These are phyloP conservation scores for Leptinotarsa tumamoca DNA, from an alignment of 2,888 invertebrate genomes.

Conservation along the genomic window DNA sequence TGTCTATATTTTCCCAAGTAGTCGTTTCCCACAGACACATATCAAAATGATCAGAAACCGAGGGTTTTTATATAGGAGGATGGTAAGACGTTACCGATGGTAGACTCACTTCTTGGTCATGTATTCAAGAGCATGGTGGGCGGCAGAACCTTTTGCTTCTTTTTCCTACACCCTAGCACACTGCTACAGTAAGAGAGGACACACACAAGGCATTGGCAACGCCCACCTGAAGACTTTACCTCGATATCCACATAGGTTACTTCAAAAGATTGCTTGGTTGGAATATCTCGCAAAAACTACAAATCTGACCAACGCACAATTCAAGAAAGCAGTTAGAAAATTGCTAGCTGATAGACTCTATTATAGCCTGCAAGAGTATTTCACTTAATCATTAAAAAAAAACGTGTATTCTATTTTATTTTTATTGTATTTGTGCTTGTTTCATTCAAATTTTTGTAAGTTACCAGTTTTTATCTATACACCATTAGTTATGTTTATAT, in stretches of 20 bases:
- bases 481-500: too few relatives aligned
- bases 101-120: slow-evolving; percentile 89
- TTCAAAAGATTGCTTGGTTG: slow-evolving; percentile 90
- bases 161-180: slow-evolving; percentile 90
- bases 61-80: slow-evolving; percentile 5
- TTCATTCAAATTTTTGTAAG: too few relatives aligned
- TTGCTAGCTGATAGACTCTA: too few relatives aligned
- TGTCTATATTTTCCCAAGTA: slow-evolving; percentile 1
- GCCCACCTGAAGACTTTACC: slow-evolving; percentile 85
- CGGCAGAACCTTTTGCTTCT: slow-evolving; percentile 90
- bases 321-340: too few relatives aligned
- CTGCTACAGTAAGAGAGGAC: slow-evolving; percentile 92
- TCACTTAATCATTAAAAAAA: too few relatives aligned
- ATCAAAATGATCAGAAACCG: slow-evolving; percentile 13
- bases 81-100: neutral
- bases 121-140: slow-evolving; percentile 92
- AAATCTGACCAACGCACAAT: too few relatives aligned
- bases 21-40: slow-evolving; percentile 22
- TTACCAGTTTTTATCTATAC: too few relatives aligned
- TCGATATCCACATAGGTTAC: slow-evolving; percentile 95
- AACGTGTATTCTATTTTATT: too few relatives aligned
- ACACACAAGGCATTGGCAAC: slow-evolving; percentile 93
- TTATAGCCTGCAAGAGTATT: too few relatives aligned
- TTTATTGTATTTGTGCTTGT: too few relatives aligned
- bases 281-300: slow-evolving; percentile 88